Evolutionary conservation across 2,113 vertebrate species (phyloP).

Genomic region (Girardinichthys multiradiatus): DNA sequence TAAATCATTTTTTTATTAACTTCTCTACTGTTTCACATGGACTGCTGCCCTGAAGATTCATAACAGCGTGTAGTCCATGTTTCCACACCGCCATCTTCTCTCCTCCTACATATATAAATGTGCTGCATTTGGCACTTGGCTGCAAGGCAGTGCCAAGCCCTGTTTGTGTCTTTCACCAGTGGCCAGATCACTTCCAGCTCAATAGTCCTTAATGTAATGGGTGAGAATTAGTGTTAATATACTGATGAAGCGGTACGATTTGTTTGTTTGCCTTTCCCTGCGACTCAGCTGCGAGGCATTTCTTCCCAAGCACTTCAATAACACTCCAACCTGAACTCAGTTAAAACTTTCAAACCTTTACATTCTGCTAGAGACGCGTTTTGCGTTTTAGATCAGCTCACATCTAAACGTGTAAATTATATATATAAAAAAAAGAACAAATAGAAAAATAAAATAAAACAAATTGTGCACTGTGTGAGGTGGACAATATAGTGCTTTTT

Average conservation of each 20-base stretch:
- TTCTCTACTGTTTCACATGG: conserved; percentile 48
- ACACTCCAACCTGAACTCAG: conserved; percentile 61
- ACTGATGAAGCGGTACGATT: conserved; percentile 81
- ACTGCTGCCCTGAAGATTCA: conserved; percentile 70
- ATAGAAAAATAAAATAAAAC: not conserved
- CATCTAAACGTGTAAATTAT: not conserved
- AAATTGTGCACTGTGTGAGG: not conserved
- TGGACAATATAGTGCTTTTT: not conserved
- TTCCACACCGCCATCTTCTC: conserved; percentile 37
- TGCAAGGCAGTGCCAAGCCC: conserved; percentile 71
- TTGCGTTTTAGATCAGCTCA: conserved; percentile 5
- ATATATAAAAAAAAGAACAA: too few relatives aligned
- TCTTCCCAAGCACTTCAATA: conserved; percentile 63
- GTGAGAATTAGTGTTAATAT: conserved; percentile 83
- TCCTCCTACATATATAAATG: conserved; percentile 3
- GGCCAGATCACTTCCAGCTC: conserved; percentile 78
- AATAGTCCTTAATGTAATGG: conserved; percentile 83
- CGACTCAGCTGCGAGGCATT: conserved; percentile 75
- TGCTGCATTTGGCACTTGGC: conserved; percentile 61
- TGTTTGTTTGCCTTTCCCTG: conserved; percentile 73
- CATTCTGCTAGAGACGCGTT: not conserved
- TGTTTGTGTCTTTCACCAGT: conserved; percentile 43
- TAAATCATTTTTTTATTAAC: conserved; percentile 47
- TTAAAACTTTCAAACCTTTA: conserved; percentile 28
- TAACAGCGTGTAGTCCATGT: conserved; percentile 24